phyloP scores from a whole-genome alignment of 2,888 invertebrate genomes.

The Brenthis hecate region DNA sequence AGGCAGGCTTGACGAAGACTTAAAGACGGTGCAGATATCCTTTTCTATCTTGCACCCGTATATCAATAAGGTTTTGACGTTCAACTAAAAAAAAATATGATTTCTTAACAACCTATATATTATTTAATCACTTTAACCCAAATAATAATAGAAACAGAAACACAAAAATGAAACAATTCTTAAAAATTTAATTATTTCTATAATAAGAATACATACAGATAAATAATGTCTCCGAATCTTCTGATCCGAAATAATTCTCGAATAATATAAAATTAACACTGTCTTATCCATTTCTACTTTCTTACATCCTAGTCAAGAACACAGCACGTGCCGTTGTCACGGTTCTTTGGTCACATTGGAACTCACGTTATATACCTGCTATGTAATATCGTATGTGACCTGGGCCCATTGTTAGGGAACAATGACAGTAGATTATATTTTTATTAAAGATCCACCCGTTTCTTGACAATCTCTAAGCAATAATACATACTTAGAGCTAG shows the following conservation, averaged over 20 bases:
- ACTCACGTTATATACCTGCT: constrained; percentile 37
- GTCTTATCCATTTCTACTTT: constrained; percentile 27
- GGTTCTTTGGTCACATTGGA: constrained; percentile 47
- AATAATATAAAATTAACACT: not conserved
- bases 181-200: too few relatives aligned
- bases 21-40: too few relatives aligned
- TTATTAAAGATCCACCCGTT: constrained; percentile 40
- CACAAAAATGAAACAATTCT: too few relatives aligned
- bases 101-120: too few relatives aligned
- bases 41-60: too few relatives aligned
- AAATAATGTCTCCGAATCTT: not conserved
- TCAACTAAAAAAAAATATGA: too few relatives aligned
- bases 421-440: constrained; percentile 46
- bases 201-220: too few relatives aligned
- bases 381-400: constrained; percentile 40
- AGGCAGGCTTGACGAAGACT: too few relatives aligned
- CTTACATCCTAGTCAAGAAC: constrained; percentile 40
- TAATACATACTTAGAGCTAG: not conserved
- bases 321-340: constrained; percentile 53
- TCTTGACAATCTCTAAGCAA: constrained; percentile 12
- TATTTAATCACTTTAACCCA: too few relatives aligned
- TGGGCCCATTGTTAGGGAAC: constrained; percentile 45
- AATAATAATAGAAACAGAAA: too few relatives aligned
- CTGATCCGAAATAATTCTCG: too few relatives aligned
- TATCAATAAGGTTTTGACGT: too few relatives aligned